Base-by-base conservation (phyloP, 2,888 invertebrate species). In the Campoletis raptor region DNA sequence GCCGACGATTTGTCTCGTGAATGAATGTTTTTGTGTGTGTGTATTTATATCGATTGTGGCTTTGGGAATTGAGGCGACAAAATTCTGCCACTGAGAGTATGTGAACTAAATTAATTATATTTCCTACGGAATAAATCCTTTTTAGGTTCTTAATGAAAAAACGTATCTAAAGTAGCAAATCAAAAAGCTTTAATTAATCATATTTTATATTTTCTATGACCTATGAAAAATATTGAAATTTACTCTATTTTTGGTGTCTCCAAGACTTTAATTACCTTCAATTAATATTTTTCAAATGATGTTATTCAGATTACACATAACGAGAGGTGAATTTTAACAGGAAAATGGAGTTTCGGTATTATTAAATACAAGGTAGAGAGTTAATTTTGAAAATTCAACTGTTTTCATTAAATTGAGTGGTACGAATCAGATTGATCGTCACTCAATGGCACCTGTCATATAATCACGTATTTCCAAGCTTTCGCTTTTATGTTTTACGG, bases 1-100 rank as follows among this genome's bases (percentile, higher is more conserved):
- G 89, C 90, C 88, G 85, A 80, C 89, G 88, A 92, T 92, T 92
- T 91, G 90, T 91, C 90, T 89, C 85, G 81, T 52, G 40, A 48
- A 66, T 66, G n/a, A 48, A 74, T 57, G 36, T 30, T 18, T 15
- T 9, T 40, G 21, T 21, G 21, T 57, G 42, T 42, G 69, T 40
- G 45, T 45, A 21, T 40, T 15, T 24, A 9, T 74, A 37, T 57
- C 6, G 61, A 61, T 61, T 61, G 61, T 30, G 61, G 61, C 61
- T 61, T 61, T 30, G 30, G 61, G 30, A 61, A 61, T 61, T 61
- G 79, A 74, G 42, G 54, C 54, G 64, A 70, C 54, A 40, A 69
- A 72, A 57, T 57, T 57, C 66, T 70, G 67, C 48, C 69, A 76
- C 30, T 36, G 24, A 21, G 57, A 45, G 67, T 57, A 45, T 21